phyloP scores from a whole-genome alignment of 2,888 invertebrate species.

The Ophraella communa region DNA sequence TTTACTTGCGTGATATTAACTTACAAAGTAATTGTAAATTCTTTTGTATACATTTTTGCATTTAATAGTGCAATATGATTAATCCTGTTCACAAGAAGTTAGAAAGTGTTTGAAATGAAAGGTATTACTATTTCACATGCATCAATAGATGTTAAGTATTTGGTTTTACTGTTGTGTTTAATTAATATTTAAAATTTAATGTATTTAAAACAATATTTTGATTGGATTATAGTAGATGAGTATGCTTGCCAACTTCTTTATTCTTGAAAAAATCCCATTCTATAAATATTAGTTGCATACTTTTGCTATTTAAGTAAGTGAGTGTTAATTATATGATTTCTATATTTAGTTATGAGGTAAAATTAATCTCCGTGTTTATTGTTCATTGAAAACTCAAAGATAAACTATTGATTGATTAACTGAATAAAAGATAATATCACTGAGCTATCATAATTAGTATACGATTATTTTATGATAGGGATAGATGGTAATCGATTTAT shows the following conservation, averaged over 20 bases:
- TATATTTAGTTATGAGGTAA: constrained; percentile 5
- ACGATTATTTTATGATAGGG: too few relatives aligned
- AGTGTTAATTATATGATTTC: not conserved
- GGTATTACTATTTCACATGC: not conserved
- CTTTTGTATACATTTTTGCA: not conserved
- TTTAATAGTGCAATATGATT: not conserved
- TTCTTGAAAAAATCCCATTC: too few relatives aligned
- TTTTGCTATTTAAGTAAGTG: too few relatives aligned
- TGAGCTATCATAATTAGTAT: not conserved
- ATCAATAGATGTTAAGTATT: not conserved
- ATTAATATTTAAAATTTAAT: too few relatives aligned
- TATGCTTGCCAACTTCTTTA: too few relatives aligned
- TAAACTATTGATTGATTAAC: not conserved
- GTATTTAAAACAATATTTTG: too few relatives aligned
- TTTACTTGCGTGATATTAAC: not conserved
- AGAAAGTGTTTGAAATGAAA: not conserved
- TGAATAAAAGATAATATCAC: not conserved
- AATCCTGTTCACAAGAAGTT: not conserved
- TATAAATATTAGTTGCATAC: too few relatives aligned
- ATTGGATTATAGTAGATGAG: too few relatives aligned
- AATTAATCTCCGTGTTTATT: not conserved
- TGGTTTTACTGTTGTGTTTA: not conserved
- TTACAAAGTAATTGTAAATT: not conserved
- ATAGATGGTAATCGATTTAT: too few relatives aligned
- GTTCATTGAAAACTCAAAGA: constrained; percentile 1